A percentile compares a stretch with the other conserved stretches of the same genome.
These are phyloP conservation scores for Pelodiscus sinensis DNA, from an alignment of 2,113 vertebrate genomes.

Conservation along the genomic window DNA sequence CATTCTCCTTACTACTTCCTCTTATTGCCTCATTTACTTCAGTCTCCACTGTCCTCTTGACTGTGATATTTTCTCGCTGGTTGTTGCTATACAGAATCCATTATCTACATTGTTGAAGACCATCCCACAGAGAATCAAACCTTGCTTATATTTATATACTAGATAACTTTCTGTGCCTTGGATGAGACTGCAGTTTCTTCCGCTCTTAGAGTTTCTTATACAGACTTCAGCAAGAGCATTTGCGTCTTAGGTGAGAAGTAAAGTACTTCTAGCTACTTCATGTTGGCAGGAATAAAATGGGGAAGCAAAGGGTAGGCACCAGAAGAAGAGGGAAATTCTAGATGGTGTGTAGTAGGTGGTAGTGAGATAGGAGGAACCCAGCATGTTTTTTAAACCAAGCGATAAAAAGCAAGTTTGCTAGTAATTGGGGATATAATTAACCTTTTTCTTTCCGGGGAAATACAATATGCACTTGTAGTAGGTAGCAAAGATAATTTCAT, in stretches of 20 bases:
- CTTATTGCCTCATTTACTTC: background rate
- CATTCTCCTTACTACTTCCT: background rate
- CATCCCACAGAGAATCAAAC: background rate
- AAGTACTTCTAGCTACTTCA: background rate
- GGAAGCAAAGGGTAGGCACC: background rate
- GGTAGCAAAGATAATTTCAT: background rate
- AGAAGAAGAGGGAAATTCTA: background rate
- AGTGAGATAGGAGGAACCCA: background rate
- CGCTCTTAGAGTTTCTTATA: background rate
- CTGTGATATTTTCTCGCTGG: background rate
- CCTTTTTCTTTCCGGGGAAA: background rate
- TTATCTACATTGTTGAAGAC: background rate
- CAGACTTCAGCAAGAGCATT: background rate
- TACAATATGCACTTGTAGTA: fast-evolving
- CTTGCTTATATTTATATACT: background rate
- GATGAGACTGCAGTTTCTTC: background rate
- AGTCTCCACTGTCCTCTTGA: background rate
- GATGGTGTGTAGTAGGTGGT: background rate
- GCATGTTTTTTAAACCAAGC: background rate
- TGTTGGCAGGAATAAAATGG: background rate
- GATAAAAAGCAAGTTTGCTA: background rate
- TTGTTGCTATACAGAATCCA: background rate
- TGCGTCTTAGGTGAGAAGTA: background rate
- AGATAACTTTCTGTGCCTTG: background rate
- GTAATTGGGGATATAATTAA: background rate